A percentile compares a stretch with the other conserved stretches of the same genome.
Conservation (phyloP, 2,797 vertebrate genomes). For the Petrocephalus schoutedeni region DNA sequence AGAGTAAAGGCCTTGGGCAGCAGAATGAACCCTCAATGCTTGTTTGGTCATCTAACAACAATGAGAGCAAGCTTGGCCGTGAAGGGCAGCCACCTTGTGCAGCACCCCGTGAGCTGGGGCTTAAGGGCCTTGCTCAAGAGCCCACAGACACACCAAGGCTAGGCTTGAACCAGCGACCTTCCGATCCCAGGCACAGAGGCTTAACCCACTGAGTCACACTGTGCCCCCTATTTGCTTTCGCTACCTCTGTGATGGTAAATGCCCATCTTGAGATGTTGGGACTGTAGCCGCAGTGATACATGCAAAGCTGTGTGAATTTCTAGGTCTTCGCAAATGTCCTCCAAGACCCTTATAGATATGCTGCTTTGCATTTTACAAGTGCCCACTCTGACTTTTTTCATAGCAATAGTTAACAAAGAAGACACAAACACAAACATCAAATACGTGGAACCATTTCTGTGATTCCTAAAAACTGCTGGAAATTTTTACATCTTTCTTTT, state of each 20-base stretch:
- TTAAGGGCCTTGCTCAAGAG: too few relatives aligned
- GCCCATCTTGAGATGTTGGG: background rate
- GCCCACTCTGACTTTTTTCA: background rate
- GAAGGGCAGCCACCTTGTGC: too few relatives aligned
- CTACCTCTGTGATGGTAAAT: background rate
- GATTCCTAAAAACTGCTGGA: background rate
- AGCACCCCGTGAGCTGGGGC: too few relatives aligned
- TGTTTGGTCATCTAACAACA: background rate
- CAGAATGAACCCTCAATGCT: background rate
- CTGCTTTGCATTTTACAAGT: background rate
- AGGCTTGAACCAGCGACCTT: too few relatives aligned
- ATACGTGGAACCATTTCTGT: background rate
- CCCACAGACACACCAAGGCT: too few relatives aligned
- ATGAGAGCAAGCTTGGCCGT: too few relatives aligned
- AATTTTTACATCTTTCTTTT: background rate
- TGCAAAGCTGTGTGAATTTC: background rate
- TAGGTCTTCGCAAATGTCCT: background rate
- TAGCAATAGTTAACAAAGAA: background rate
- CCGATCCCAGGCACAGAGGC: too few relatives aligned
- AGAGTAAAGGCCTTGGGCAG: background rate
- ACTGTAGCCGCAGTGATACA: background rate
- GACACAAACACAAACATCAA: background rate
- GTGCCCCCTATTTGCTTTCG: too few relatives aligned
- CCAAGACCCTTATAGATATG: background rate
- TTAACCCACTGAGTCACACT: too few relatives aligned